Base-by-base conservation (phyloP, 2,888 invertebrate genomes). In the Corbicula japonica region DNA sequence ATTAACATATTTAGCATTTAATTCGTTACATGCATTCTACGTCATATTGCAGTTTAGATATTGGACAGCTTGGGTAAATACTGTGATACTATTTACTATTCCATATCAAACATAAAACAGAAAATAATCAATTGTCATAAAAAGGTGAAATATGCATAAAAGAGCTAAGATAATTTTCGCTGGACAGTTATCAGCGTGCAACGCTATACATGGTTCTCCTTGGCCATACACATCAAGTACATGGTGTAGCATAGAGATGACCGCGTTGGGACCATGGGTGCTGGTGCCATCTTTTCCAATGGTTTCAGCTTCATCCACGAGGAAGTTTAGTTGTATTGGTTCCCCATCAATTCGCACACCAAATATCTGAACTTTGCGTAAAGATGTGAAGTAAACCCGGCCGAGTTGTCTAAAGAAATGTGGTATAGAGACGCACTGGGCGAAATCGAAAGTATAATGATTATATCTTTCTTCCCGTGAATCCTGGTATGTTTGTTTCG, bases 341-440 rank as follows among this genome's bases (percentile, higher is more conserved):
- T 41, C 30, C 1, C 75, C 74, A 15, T 81, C 65, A 18, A 75
- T 75, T 32, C 62, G 30, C 2, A 78, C 61, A 6, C 82, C 82
- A 69, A 78, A 82, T 2, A 82, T 58, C 44, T 82, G 74, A 2
- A 82, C 56, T 52, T 82, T 76, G 4, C 76, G 28, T 8, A 48
- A 52, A 2, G 76, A 50, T 15, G 50, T 15, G 34, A 80, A 80
- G 34, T 65, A 69, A 3, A 76, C 15, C 8, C 72, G 76, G 1
- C 69, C 73, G 41, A 56, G 61, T 21, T 76, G 76, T 65, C 69
- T 48, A 4, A 69, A 48, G 48, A 71, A 54, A 32, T 78, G 70
- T 4, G 77, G 77, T 2, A 78, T 23, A 26, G 30, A 34, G 5
- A 80, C 71, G 41, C 34, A 61, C 50, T 80, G 75, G 26, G 38